phyloP scores from a whole-genome alignment of 2,113 vertebrate species.

The Aptenodytes patagonicus region DNA sequence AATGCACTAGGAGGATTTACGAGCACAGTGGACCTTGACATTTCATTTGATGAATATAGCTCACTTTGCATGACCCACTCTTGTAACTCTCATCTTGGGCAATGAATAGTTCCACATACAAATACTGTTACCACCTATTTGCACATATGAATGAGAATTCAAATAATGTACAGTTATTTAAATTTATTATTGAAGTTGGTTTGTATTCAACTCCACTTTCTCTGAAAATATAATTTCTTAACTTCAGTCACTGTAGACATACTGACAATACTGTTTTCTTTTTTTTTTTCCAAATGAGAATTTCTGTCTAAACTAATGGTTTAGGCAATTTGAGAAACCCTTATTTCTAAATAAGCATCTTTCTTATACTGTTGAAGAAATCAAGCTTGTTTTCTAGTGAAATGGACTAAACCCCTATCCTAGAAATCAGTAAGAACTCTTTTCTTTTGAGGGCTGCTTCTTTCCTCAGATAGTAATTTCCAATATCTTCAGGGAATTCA shows the following conservation, averaged over 20 bases:
- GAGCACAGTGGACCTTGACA: not conserved
- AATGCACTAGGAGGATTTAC: conserved; percentile 48
- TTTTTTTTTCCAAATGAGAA: not conserved
- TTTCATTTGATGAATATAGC: not conserved
- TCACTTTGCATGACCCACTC: not conserved
- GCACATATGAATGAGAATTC: not conserved
- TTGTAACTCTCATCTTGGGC: not conserved
- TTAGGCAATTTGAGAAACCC: not conserved
- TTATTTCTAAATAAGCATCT: not conserved
- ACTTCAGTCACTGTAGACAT: not conserved
- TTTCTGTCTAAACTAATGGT: not conserved
- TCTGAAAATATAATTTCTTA: not conserved
- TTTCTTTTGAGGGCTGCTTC: not conserved
- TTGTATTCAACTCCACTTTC: not conserved
- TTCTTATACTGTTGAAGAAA: not conserved
- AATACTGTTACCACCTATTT: not conserved
- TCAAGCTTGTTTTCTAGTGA: not conserved
- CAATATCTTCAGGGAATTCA: not conserved
- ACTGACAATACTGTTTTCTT: not conserved
- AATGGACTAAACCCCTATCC: not conserved
- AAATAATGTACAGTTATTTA: not conserved
- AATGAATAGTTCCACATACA: not conserved
- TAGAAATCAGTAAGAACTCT: not conserved
- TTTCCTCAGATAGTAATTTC: not conserved
- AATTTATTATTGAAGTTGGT: not conserved